Conservation (phyloP, 2,888 invertebrate genomes). For the Acanthosepion lycidas region DNA sequence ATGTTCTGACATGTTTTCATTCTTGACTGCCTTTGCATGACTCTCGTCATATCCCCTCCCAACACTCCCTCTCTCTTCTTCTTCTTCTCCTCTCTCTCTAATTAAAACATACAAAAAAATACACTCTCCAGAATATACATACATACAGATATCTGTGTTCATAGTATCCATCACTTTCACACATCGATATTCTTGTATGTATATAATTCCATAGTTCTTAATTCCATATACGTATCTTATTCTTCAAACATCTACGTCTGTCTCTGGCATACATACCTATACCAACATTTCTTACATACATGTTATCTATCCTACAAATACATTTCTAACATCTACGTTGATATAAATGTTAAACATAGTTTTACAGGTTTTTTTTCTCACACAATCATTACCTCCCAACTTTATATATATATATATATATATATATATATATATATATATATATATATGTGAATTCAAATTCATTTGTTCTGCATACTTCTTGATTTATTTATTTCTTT, state of each 20-base stretch:
- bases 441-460: neutral
- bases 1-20: slow-evolving; percentile 42
- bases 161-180: neutral
- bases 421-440: slow-evolving; percentile 35
- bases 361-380: no score
- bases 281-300: no score
- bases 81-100: neutral
- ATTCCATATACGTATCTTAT: neutral
- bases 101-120: no score
- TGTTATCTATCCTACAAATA: no score
- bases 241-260: neutral
- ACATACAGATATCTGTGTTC: neutral
- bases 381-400: no score
- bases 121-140: neutral
- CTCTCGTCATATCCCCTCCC: neutral
- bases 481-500: neutral
- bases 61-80: neutral
- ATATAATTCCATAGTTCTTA: neutral
- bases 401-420: neutral
- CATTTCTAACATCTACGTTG: no score
- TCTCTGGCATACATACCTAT: neutral
- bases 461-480: neutral
- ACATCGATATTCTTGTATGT: slow-evolving; percentile 14
- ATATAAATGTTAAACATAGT: no score
- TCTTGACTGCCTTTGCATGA: slow-evolving; percentile 43